Evolutionary conservation across 2,888 invertebrate genomes (phyloP).

Genomic region (Didymodactylos carnosus): DNA sequence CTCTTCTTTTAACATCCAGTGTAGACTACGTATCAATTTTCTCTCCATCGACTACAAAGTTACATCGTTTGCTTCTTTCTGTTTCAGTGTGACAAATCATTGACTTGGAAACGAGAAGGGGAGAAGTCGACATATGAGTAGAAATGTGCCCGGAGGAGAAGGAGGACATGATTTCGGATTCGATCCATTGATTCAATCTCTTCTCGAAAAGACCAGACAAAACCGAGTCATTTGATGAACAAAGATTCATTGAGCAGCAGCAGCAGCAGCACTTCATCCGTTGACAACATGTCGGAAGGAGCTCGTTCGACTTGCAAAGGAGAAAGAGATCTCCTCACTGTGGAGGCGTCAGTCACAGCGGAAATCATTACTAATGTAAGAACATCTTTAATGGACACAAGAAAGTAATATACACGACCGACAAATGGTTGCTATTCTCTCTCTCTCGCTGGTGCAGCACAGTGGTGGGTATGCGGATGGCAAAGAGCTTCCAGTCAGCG

Average conservation of each 20-base stretch:
- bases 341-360: not conserved
- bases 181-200: not conserved
- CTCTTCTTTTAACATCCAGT: not conserved
- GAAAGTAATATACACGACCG: not conserved
- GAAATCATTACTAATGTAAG: constrained; percentile 1
- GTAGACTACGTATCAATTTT: not conserved
- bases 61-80: not conserved
- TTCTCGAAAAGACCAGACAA: not conserved
- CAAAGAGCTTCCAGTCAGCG: not conserved
- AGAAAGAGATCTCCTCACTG: not conserved
- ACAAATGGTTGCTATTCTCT: constrained; percentile 1
- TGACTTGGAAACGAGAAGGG: not conserved
- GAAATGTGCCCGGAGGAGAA: not conserved
- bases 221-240: not conserved
- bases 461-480: not conserved
- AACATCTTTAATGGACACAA: not conserved
- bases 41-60: not conserved
- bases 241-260: not conserved
- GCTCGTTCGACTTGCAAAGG: not conserved
- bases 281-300: not conserved
- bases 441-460: no score
- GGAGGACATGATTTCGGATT: not conserved
- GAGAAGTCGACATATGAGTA: not conserved
- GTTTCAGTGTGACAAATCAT: not conserved
- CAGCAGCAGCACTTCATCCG: not conserved